Base-by-base conservation (phyloP, 92 coral and sea anemone genomes). In the Paragorgia papillata region DNA sequence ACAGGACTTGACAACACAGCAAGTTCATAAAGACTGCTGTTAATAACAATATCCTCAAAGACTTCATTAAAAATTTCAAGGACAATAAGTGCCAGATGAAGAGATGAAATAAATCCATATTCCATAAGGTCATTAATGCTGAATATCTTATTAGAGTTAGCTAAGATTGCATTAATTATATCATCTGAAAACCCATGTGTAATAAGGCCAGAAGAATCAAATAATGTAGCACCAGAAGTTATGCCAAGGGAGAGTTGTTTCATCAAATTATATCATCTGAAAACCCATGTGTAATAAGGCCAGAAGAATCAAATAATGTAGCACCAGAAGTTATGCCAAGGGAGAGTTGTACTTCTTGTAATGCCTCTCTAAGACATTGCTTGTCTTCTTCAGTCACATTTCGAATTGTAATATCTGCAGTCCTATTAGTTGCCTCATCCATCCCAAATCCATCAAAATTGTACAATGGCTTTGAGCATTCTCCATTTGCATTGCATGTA, bases 11-110 rank as follows among this genome's bases (percentile, higher is more conserved):
- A 65, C 51, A 70, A 48, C 13, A 57, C 64, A 53, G 85, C 74
- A 15, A 83, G 56, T 29, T 69, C 48, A 51, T 83, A 66, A 57
- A 86, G 82, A 79, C 48, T 53, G 49, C 43, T 63, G 53, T 75
- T 48, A 24, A 80, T 32, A 26, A 41, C 55, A 65, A 88, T 79
- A 53, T 84, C 84, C 69, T 84, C 83, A 76, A 88, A 88, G 1
- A 88, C 44, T 67, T 88, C 88, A 88, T 81, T 62, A 40, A 88
- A 68, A 3, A 84, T 88, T 55, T 88, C 88, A 66, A 87, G 85
- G 14, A 87, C 83, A 29, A 74, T 70, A 57, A 83, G 35, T 21
- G 85, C 91, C 20, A 87, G 2, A 20, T 83, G 67, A 15, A 87
- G 53, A 58, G 91, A 87, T 12, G 88, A 80, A 31, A 79, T 62